These are phyloP conservation scores for Theropithecus gelada DNA, from an alignment of 2,113 vertebrate species.

Conservation along the genomic window DNA sequence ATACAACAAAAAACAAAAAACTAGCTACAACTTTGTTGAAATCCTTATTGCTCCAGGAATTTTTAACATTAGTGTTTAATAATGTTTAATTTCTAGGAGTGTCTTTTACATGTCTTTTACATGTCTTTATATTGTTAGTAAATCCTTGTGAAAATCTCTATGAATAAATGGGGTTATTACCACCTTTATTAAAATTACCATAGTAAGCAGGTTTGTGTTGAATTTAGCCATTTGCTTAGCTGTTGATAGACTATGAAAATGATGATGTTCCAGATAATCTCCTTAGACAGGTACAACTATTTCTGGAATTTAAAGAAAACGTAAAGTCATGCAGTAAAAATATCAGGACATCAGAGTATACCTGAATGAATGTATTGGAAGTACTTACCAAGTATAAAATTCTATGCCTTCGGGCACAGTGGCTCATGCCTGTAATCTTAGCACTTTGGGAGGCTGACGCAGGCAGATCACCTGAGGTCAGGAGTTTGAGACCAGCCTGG, in stretches of 20 bases:
- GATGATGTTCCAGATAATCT: not conserved
- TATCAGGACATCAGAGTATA: not conserved
- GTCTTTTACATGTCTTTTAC: not conserved
- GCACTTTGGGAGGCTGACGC: too few species aligned
- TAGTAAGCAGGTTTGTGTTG: not conserved
- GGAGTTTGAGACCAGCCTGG: too few species aligned
- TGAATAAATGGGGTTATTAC: not conserved
- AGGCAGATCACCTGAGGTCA: too few species aligned
- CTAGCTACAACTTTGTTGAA: not conserved
- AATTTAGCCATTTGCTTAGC: not conserved
- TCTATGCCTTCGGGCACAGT: too few species aligned
- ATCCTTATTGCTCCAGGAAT: not conserved
- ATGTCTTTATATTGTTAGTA: not conserved
- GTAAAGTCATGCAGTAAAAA: not conserved
- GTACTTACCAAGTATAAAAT: not conserved
- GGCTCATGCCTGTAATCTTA: too few species aligned
- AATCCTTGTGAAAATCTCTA: not conserved
- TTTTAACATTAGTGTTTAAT: conserved; percentile 19
- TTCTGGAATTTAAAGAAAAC: not conserved
- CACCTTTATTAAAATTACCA: not conserved
- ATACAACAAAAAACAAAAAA: not conserved
- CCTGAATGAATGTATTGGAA: not conserved
- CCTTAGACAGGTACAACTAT: not conserved
- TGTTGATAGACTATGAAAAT: not conserved
- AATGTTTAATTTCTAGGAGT: not conserved